Evolutionary conservation across 2,888 invertebrate genomes (phyloP).

Genomic region (Andrena camellia): DNA sequence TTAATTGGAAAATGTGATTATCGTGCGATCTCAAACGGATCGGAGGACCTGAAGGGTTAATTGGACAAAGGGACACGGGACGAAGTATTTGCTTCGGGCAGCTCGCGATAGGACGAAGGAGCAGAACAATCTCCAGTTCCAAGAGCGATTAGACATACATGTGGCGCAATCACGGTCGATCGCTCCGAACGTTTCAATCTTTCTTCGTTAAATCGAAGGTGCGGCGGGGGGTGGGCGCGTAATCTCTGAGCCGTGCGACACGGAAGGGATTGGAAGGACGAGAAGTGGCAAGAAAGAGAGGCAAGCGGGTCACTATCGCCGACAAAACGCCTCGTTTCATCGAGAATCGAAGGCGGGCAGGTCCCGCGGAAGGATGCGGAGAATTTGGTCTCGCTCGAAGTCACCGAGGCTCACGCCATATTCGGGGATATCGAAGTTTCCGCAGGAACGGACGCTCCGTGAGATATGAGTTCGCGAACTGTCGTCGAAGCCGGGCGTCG

Average conservation of each 20-base stretch:
- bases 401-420: conserved; percentile 57
- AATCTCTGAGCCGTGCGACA: conserved; percentile 34
- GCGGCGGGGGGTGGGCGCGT: background rate
- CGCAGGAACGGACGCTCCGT: conserved; percentile 71
- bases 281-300: conserved; percentile 18
- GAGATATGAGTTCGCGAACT: conserved; percentile 76
- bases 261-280: conserved; percentile 3
- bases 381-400: conserved; percentile 60
- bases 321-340: conserved; percentile 61
- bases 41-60: conserved; percentile 28
- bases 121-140: conserved; percentile 10
- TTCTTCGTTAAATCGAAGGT: conserved; percentile 43
- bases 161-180: conserved; percentile 55
- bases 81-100: background rate
- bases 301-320: conserved; percentile 43
- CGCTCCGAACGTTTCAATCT: conserved; percentile 35
- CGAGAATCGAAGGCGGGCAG: conserved; percentile 48
- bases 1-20: too few relatives aligned
- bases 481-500: conserved; percentile 61
- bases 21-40: conserved; percentile 2
- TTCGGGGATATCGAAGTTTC: conserved; percentile 75
- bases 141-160: conserved; percentile 43
- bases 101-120: background rate
- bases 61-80: conserved; percentile 25
- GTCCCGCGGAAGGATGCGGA: conserved; percentile 55